A percentile compares a stretch with the other conserved stretches of the same genome.
Conservation (phyloP, 2,888 invertebrate species). For the Eledone cirrhosa region DNA sequence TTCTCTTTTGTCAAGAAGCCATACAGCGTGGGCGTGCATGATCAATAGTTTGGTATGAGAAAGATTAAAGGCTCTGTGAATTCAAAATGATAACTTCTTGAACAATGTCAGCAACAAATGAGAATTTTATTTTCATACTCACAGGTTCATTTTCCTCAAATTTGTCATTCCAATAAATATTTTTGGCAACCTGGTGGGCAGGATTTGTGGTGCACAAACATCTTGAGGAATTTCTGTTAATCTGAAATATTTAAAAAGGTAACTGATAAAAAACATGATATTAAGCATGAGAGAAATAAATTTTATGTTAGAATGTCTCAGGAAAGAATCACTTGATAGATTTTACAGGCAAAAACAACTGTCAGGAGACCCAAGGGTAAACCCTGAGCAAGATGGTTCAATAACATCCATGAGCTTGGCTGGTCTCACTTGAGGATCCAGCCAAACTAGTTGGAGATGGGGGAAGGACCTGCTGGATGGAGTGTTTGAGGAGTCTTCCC, state of each 20-base stretch:
- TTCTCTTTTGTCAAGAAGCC: too few species aligned
- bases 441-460: too few species aligned
- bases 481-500: too few species aligned
- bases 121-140: conserved; percentile 33
- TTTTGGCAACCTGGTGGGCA: conserved; percentile 35
- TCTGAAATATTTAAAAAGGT: conserved; percentile 33
- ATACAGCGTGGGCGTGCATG: too few species aligned
- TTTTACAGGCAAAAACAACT: too few species aligned
- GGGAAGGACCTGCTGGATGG: too few species aligned
- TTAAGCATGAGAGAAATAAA: not conserved
- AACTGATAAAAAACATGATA: not conserved
- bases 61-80: too few species aligned
- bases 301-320: not conserved
- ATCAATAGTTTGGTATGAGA: too few species aligned
- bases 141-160: conserved; percentile 52
- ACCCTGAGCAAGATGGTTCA: too few species aligned
- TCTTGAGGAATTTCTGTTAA: conserved; percentile 7
- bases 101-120: not conserved
- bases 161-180: conserved; percentile 63
- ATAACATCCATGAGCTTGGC: too few species aligned
- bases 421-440: too few species aligned
- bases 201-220: conserved; percentile 38
- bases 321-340: not conserved
- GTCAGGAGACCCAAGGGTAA: too few species aligned
- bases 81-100: conserved; percentile 2